Evolutionary conservation across 2,888 invertebrate genomes (phyloP).

Genomic region (Eledone cirrhosa): DNA sequence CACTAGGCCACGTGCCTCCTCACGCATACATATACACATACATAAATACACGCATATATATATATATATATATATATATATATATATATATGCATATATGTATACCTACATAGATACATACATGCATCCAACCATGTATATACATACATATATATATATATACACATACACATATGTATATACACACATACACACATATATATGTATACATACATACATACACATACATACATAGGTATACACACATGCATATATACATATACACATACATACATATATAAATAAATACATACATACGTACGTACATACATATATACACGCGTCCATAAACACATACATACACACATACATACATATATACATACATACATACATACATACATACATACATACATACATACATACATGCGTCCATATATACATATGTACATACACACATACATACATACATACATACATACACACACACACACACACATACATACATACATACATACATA

Average conservation of each 20-base stretch:
- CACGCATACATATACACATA: not conserved
- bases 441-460: not conserved
- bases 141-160: not conserved
- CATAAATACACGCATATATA: not conserved
- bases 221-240: not conserved
- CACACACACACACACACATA: not conserved
- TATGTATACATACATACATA: not conserved
- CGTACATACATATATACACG: not conserved
- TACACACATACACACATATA: not conserved
- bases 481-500: not conserved
- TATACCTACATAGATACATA: not conserved
- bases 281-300: not conserved
- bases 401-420: not conserved
- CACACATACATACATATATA: not conserved
- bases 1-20: too few species aligned
- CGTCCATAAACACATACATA: not conserved
- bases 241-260: not conserved
- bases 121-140: not conserved
- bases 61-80: not conserved
- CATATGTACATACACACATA: not conserved
- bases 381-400: not conserved
- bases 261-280: not conserved
- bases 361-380: not conserved
- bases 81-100: not conserved
- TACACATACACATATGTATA: not conserved